Conservation (phyloP, 2,113 vertebrate genomes). For the Meles meles region DNA sequence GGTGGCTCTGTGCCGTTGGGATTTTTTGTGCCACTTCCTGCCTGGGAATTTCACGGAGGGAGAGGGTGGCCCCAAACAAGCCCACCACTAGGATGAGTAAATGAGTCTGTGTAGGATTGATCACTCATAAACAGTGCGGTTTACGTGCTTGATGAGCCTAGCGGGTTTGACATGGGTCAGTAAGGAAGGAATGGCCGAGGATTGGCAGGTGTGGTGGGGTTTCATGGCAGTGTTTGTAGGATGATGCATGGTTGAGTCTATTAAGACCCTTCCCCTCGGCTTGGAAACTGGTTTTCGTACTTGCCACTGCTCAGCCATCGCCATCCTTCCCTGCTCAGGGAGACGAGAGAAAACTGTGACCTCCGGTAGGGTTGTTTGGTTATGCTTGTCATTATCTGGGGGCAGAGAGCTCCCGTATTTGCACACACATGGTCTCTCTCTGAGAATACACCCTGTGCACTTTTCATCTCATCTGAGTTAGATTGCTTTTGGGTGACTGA, state of each 20-base stretch:
- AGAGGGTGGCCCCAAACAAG: too few relatives aligned
- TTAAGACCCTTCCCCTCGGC: background rate
- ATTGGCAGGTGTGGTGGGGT: background rate
- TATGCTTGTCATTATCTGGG: background rate
- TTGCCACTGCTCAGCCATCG: background rate
- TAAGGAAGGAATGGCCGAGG: background rate
- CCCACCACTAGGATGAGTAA: background rate
- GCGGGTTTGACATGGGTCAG: background rate
- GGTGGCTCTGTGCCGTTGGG: background rate
- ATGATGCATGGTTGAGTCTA: background rate
- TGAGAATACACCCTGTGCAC: rapidly evolving
- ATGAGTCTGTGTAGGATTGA: background rate
- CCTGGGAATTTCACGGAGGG: background rate
- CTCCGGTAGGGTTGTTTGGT: background rate
- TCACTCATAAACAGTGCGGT: background rate
- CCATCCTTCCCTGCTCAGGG: background rate
- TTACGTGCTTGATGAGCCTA: background rate
- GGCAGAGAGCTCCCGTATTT: background rate
- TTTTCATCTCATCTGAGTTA: background rate
- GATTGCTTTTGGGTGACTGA: conserved; percentile 15
- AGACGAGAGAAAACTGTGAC: background rate
- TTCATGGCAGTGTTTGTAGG: background rate
- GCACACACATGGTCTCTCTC: background rate
- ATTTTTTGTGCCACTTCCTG: background rate
- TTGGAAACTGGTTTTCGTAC: background rate